Evolutionary conservation across 2,113 vertebrate genomes (phyloP).

Genomic region (Psilopogon haemacephalus): DNA sequence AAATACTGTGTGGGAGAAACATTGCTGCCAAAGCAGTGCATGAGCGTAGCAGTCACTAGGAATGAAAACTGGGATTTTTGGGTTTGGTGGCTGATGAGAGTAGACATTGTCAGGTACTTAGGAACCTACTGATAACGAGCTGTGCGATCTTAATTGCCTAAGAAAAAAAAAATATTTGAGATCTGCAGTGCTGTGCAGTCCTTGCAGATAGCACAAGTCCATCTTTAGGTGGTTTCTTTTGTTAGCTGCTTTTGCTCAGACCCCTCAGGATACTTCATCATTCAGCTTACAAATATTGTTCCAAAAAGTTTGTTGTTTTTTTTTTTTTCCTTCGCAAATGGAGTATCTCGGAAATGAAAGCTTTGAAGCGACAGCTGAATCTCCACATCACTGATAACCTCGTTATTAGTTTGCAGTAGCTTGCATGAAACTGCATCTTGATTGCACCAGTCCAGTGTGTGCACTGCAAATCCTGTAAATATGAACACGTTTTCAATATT

Average conservation of each 20-base stretch:
- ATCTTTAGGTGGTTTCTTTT: neutral
- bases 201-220: neutral
- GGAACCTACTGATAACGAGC: conserved; percentile 1
- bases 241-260: neutral
- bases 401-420: conserved; percentile 1
- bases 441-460: neutral
- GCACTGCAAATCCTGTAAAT: neutral
- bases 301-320: neutral
- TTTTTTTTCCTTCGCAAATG: neutral
- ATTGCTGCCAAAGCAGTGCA: neutral
- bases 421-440: neutral
- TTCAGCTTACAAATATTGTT: conserved; percentile 1
- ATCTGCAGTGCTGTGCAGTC: neutral
- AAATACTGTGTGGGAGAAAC: neutral
- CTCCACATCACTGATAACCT: conserved; percentile 18
- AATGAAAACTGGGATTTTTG: conserved; percentile 13
- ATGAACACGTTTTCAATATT: neutral
- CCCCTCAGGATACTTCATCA: conserved; percentile 6
- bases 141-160: neutral
- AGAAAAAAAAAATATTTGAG: neutral
- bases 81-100: neutral
- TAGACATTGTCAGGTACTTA: neutral
- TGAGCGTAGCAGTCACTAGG: neutral
- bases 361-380: conserved; percentile 15
- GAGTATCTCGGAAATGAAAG: neutral